A percentile compares a stretch with the other conserved stretches of the same genome.
phyloP scores from a whole-genome alignment of 1,140 invertebrate species.

The Papilio polyxenes region DNA sequence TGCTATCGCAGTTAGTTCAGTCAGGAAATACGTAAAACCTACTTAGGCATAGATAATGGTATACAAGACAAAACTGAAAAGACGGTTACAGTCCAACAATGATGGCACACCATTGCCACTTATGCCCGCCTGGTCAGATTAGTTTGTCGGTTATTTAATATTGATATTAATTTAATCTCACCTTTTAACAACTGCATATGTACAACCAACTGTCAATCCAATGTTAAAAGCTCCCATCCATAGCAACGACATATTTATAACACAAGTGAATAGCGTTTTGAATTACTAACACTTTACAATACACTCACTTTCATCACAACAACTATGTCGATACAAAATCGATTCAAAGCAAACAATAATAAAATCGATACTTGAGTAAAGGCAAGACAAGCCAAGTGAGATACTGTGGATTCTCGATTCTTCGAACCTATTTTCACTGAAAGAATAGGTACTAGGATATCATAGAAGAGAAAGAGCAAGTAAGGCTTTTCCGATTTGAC shows the following conservation, averaged over 20 bases:
- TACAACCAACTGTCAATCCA: conserved; percentile 81
- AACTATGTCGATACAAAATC: not conserved
- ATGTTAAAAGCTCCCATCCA: conserved; percentile 82
- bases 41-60: too few species aligned
- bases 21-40: too few species aligned
- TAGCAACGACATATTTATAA: conserved; percentile 76
- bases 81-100: too few species aligned
- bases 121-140: too few species aligned
- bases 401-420: not conserved
- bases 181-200: conserved; percentile 81
- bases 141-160: too few species aligned
- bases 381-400: not conserved
- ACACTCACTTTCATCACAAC: not conserved
- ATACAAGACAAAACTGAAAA: too few species aligned
- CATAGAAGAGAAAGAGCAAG: too few species aligned
- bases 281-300: conserved; percentile 19
- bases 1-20: too few species aligned
- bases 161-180: conserved; percentile 55
- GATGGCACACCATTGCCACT: too few species aligned
- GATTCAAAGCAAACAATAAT: not conserved
- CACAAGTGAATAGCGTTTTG: conserved; percentile 18
- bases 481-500: too few species aligned
- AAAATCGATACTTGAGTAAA: not conserved
- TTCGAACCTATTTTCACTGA: not conserved
- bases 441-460: too few species aligned